Base-by-base conservation (phyloP, 2,888 invertebrate genomes). In the Automeris io region DNA sequence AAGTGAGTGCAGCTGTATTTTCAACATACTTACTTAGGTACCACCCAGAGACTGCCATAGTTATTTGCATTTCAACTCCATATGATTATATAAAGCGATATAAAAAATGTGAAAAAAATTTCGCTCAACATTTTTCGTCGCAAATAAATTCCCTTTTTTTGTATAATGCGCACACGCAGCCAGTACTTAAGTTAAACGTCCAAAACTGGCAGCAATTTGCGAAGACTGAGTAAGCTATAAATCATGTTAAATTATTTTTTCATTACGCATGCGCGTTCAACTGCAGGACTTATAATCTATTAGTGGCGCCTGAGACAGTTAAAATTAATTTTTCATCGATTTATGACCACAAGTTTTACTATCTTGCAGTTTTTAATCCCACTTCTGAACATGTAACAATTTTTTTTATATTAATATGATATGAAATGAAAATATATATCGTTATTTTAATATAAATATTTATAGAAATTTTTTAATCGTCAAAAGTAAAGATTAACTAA, bases 211-310 rank as follows among this genome's bases (percentile, higher is more conserved):
- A 56, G 77, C 78, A 83, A 85, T 85, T 83, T 82, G 72, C 75
- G 55, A 57, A 50, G 61, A 54, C 65, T 81, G 85, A 86, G 74
- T 86, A 77, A 86, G 85, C 85, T 78, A 86, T 86, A 86, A 85
- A 86, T 86, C 85, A 72, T 67, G 68, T 51, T 62, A 74, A 83
- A 82, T 82, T 81, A 81, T 83, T 80, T 81, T 81, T 83, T 79
- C 81, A 82, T 82, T 82, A 77, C 61, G 49, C 57, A 55, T 54
- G 47, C 49, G 53, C 48, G 48, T 38, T 46, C 35, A 34, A 43
- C 45, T 50, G 63, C 53, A 74, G 80, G 54, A 61, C 70, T 80
- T 68, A 69, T 71, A 77, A 63, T 80, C 74, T 79, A 76, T 78
- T 72, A 79, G 73, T 65, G 62, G 44, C 50, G 72, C 57, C 76